A percentile compares a stretch with the other conserved stretches of the same genome.
Conservation (phyloP, 2,888 invertebrate genomes). For the Cataglyphis rosenhaueri region DNA sequence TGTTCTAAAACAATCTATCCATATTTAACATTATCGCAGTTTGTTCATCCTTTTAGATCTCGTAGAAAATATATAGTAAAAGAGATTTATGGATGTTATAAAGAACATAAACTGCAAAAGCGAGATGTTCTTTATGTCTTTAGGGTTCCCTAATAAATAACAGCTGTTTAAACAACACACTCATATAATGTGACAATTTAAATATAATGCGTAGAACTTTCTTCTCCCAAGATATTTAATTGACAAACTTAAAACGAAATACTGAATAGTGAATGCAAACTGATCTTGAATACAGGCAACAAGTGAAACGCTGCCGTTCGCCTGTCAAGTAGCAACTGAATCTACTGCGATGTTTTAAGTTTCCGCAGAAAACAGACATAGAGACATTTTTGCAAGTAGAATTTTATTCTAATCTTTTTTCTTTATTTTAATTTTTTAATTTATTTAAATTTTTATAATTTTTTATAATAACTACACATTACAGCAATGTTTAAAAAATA, state of each 20-base stretch:
- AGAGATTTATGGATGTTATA: background rate
- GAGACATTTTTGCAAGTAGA: background rate
- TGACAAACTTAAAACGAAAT: background rate
- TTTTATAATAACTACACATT: background rate
- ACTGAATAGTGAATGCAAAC: background rate
- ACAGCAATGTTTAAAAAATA: background rate
- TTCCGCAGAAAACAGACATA: background rate
- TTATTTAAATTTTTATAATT: background rate
- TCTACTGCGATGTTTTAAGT: conserved; percentile 26
- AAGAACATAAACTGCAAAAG: background rate
- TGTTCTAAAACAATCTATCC: background rate
- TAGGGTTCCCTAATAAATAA: background rate
- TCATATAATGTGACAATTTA: background rate
- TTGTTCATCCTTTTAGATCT: conserved; percentile 1
- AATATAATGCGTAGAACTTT: background rate
- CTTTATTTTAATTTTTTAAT: background rate
- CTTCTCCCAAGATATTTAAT: conserved; percentile 7
- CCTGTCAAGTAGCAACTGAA: conserved; percentile 21
- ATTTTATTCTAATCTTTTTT: background rate
- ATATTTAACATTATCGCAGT: background rate
- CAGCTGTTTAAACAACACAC: background rate
- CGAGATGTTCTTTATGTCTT: background rate
- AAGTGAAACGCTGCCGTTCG: background rate
- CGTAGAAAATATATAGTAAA: background rate
- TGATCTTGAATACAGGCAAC: background rate